phyloP scores from a whole-genome alignment of 2,888 invertebrate genomes.

The Tinea pellionella region DNA sequence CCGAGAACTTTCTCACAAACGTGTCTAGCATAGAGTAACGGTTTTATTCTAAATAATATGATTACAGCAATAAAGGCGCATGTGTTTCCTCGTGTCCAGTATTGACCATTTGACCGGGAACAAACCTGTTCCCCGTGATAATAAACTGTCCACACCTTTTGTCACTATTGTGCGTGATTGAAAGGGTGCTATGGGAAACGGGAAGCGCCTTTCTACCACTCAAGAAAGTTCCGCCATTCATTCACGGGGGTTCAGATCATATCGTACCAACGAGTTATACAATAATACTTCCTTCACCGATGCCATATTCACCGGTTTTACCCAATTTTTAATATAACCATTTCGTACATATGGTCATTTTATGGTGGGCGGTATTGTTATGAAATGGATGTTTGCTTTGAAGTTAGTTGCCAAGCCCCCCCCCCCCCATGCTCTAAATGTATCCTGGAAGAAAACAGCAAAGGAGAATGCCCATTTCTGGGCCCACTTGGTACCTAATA shows the following conservation, averaged over 20 bases:
- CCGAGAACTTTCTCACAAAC: neutral
- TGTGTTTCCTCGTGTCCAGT: neutral
- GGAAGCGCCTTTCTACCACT: neutral
- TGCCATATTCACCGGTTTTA: neutral
- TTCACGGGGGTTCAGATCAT: neutral
- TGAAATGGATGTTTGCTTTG: no score
- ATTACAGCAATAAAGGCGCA: neutral
- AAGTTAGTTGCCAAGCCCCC: no score
- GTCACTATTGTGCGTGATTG: neutral
- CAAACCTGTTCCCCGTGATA: neutral
- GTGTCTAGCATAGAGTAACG: no score
- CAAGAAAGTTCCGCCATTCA: neutral
- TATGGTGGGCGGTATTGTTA: no score
- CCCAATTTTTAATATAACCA: no score
- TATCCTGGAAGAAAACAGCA: no score
- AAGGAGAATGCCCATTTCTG: no score
- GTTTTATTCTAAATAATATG: neutral
- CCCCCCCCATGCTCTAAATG: no score
- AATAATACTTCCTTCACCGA: neutral
- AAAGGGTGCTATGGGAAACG: conserved; percentile 8
- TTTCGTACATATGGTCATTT: no score
- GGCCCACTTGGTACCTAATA: no score
- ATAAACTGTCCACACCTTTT: conserved; percentile 6
- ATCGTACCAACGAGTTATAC: neutral
- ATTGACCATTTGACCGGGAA: neutral